These are phyloP conservation scores for Leptinotarsa peninsularis DNA, from an alignment of 2,888 invertebrate species.

Conservation along the genomic window DNA sequence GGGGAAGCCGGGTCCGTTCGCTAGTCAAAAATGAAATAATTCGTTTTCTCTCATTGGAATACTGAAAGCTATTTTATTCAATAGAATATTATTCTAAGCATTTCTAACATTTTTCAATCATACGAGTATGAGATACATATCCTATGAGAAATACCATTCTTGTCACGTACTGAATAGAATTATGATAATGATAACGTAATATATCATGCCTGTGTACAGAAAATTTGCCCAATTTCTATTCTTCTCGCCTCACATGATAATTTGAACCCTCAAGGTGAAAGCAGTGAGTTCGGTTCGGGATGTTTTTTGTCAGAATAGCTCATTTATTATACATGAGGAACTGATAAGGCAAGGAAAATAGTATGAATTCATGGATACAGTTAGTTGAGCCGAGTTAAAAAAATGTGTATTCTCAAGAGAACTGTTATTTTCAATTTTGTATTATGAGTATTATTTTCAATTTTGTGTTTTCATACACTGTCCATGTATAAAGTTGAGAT, in stretches of 20 bases:
- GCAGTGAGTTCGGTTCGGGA: background rate
- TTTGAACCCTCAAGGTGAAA: slow-evolving; percentile 6
- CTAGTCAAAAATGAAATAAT: too few species aligned
- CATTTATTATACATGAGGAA: slow-evolving; percentile 16
- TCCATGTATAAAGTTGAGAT: too few species aligned
- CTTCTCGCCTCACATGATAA: slow-evolving; percentile 15
- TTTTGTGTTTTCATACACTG: too few species aligned
- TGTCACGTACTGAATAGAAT: slow-evolving; percentile 4
- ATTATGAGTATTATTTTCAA: background rate
- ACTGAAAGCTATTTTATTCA: too few species aligned
- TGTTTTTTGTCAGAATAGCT: background rate
- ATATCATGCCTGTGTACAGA: background rate
- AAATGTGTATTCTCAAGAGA: background rate
- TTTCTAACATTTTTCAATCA: too few species aligned
- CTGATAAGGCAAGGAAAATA: background rate
- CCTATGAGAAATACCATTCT: background rate
- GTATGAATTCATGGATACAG: background rate
- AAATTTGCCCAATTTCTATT: background rate
- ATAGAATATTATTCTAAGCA: too few species aligned
- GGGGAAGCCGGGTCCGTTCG: too few species aligned
- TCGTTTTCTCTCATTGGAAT: too few species aligned
- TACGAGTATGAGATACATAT: too few species aligned
- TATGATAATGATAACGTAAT: slow-evolving; percentile 7
- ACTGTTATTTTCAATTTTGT: too few species aligned
- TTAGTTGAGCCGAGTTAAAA: background rate